Evolutionary conservation across 1,140 invertebrate genomes (phyloP), one percentile per base, ranked within the genome.

Genomic region (Ooceraea biroi): DNA sequence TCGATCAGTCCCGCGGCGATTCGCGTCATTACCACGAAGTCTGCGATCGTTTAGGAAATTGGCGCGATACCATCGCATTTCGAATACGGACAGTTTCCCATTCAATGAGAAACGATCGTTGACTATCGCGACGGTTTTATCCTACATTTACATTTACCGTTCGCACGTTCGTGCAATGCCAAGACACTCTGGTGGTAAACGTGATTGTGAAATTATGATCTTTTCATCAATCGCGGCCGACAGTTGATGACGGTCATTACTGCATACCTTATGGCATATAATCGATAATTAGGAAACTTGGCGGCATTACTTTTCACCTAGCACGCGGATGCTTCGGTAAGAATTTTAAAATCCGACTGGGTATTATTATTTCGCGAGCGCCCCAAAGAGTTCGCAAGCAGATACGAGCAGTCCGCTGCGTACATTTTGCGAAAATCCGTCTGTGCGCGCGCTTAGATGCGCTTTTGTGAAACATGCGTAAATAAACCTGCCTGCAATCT

Each of bases 271-370:
- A 61, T 27, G 27, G 44, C 19, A 19, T 74, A 74, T 74, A 74
- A 73, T 82, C 78, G 66, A 65, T 69, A 80, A 80, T 80, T 80
- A 80, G 76, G 69, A 80, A 80, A 80, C 76, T 80, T 80, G 17
- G 11, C 0, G 4, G 65, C 44, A 80, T 80, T 69, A 80, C 76
- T 80, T 80, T 80, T 80, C 76, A 80, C 65, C 69, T 80, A 69
- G 76, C 76, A 30, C 50, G 48, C 61, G 50, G 48, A 30, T 50
- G 65, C 52, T 10, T 44, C 65, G n/a, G 22, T 68, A 17, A 65
- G 76, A 80, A 80, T 80, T 80, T 78, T 78, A 52, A 80, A 69
- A 69, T 22, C 76, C 10, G 0, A 12, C 8, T 69, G 76, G 50
- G 57, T 69, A 80, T 80, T 57, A 80, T 80, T 57, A 71, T 80